These are phyloP conservation scores for Leptosomus discolor DNA, from an alignment of 2,113 vertebrate species.

Conservation along the genomic window DNA sequence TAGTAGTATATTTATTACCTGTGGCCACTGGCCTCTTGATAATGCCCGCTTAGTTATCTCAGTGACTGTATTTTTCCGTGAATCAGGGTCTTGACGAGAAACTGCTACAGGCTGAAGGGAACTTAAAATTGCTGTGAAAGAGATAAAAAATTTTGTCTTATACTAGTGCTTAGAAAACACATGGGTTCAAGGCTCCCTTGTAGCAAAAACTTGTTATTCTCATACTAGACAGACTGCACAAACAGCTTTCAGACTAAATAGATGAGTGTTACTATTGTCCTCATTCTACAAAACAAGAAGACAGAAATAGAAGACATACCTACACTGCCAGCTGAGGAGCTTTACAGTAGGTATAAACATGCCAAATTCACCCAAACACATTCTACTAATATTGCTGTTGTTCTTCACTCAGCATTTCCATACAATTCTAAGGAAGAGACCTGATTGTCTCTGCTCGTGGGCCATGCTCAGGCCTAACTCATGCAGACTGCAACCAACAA, in stretches of 20 bases:
- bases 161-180: not conserved
- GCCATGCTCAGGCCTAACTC: not conserved
- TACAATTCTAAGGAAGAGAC: not conserved
- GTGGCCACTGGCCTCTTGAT: conserved; percentile 89
- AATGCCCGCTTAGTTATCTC: conserved; percentile 86
- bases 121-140: conserved; percentile 62
- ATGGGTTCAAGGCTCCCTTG: not conserved
- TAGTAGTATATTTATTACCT: conserved; percentile 73
- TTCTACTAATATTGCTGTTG: not conserved
- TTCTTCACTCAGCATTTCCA: not conserved
- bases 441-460: not conserved
- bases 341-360: not conserved
- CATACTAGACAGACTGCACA: not conserved
- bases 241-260: not conserved
- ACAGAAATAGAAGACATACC: not conserved
- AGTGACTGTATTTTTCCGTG: conserved; percentile 88
- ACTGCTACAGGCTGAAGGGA: conserved; percentile 91
- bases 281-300: not conserved
- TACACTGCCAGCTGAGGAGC: not conserved
- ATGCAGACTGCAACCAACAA: not conserved
- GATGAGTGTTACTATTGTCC: not conserved
- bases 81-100: conserved; percentile 90
- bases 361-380: not conserved
- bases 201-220: not conserved
- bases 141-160: not conserved